Conservation (phyloP, 2,797 vertebrate genomes). For the Pseudomugil gertrudae region DNA sequence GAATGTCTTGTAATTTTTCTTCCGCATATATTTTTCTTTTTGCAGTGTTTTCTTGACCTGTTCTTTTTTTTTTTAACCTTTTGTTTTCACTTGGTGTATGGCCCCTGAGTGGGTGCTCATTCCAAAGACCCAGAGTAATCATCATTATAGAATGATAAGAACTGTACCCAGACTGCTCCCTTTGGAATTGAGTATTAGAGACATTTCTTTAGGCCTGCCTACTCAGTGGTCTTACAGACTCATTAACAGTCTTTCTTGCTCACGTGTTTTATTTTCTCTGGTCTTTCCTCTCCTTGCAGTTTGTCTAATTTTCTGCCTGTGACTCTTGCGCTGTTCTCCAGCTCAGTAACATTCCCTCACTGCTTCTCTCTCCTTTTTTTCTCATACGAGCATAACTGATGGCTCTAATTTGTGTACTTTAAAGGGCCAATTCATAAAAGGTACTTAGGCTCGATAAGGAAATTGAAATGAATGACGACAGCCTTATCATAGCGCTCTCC, state of each 20-base stretch:
- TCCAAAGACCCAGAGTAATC: slow-evolving; percentile 70
- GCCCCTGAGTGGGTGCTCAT: slow-evolving; percentile 62
- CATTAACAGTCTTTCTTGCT: slow-evolving; percentile 53
- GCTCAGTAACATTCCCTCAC: slow-evolving; percentile 46
- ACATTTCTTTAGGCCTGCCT: slow-evolving; percentile 62
- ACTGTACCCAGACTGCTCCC: slow-evolving; percentile 66
- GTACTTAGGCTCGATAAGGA: slow-evolving; percentile 78
- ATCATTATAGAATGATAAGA: slow-evolving; percentile 80
- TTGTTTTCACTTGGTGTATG: slow-evolving; percentile 3
- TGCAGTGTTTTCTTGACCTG: slow-evolving; percentile 49
- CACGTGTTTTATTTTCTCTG: slow-evolving; percentile 40
- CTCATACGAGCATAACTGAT: slow-evolving; percentile 75
- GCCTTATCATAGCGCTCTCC: slow-evolving; percentile 71
- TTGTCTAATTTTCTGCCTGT: slow-evolving; percentile 59
- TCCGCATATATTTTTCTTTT: slow-evolving; percentile 69
- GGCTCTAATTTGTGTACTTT: slow-evolving; percentile 83
- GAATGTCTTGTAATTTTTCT: slow-evolving; percentile 78
- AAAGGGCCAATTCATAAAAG: slow-evolving; percentile 81
- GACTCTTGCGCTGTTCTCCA: slow-evolving; percentile 39
- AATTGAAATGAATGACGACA: slow-evolving; percentile 78
- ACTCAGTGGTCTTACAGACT: slow-evolving; percentile 61
- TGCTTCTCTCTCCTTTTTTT: slow-evolving; percentile 60
- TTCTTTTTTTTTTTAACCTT: slow-evolving; percentile 39
- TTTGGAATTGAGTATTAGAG: slow-evolving; percentile 71
- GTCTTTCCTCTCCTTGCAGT: slow-evolving; percentile 40